Evolutionary conservation across 2,113 vertebrate genomes (phyloP), one percentile per base, ranked within the genome.

Genomic region (Chloropsis hardwickii): DNA sequence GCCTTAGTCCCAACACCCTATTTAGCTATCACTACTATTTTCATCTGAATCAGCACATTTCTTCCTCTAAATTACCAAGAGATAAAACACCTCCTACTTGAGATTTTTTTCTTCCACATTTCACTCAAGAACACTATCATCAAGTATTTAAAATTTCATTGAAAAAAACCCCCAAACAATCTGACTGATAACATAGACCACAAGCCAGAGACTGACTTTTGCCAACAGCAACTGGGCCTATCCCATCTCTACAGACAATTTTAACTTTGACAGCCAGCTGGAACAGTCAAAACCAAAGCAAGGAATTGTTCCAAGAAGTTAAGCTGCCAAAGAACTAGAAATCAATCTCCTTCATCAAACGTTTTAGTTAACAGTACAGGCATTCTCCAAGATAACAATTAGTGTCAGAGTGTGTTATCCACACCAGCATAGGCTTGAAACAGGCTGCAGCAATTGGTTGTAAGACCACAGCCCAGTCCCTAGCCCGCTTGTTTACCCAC

Each of bases 151-250:
- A 42, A 56, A 76, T 21, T 35, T 57, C 7, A 47, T 31, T 27
- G 16, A 51, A 45, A 67, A 66, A 54, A 81, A 33, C 8, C 3
- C 11, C 24, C 21, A 37, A 69, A 48, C 15, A 45, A 51, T 37
- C 14, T 37, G 31, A 79, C 17, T 37, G 19, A 33, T 33, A 45
- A 24, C 6, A 57, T 2, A 72, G 6, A 37, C 24, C 35, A 90
- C 4, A 6, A 60, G 35, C 22, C 40, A 95, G 35, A 74, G 24
- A 57, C 1, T 44, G 19, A 72, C 53, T 60, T 64, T 19, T 61
- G 11, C 13, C 61, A 44, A 62, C 14, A 76, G 40, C 1, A 1
- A 33, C 0, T n/a, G 33, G n/a, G 17, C 24, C 40, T 15, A n/a
- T 39, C 25, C 20, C 28, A 82, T 8, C 37, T 56, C 80, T 48